Conservation (phyloP, 2,797 vertebrate genomes). For the Xyrichtys novacula region DNA sequence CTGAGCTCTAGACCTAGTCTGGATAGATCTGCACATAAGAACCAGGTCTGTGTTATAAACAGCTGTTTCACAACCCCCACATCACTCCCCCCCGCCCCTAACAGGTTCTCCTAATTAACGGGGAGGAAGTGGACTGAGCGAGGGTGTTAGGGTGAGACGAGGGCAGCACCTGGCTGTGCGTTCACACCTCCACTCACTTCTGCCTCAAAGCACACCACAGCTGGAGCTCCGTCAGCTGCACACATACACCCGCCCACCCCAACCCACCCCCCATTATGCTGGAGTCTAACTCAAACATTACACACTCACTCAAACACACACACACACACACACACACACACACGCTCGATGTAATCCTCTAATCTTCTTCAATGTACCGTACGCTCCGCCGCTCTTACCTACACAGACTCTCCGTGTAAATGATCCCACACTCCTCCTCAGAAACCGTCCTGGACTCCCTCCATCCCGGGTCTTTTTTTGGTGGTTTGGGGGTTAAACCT, state of each 20-base stretch:
- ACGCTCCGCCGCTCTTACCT: constrained; percentile 13
- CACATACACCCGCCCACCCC: constrained; percentile 2
- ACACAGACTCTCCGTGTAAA: constrained; percentile 15
- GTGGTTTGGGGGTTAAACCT: background rate
- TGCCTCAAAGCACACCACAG: constrained; percentile 76
- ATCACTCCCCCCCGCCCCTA: constrained; percentile 8
- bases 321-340: constrained; percentile 18
- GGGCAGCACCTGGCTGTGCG: constrained; percentile 68
- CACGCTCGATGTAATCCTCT: constrained; percentile 15
- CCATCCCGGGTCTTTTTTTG: background rate
- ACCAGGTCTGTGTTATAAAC: constrained; percentile 49
- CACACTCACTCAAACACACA: constrained; percentile 15
- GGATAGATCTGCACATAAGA: background rate
- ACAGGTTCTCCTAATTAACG: constrained; percentile 74
- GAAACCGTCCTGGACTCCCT: background rate
- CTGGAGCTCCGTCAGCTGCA: constrained; percentile 54
- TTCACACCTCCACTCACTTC: constrained; percentile 78
- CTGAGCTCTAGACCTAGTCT: background rate
- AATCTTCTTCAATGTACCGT: constrained; percentile 22
- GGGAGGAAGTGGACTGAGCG: constrained; percentile 74
- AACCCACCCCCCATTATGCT: constrained; percentile 2
- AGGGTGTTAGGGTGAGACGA: constrained; percentile 73
- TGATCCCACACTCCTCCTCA: background rate
- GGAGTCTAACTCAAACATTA: background rate
- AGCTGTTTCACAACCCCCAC: constrained; percentile 62